A percentile compares a stretch with the other conserved stretches of the same genome.
Evolutionary conservation across 2,888 invertebrate species (phyloP).

Genomic region (Gandaritis pyraliata): DNA sequence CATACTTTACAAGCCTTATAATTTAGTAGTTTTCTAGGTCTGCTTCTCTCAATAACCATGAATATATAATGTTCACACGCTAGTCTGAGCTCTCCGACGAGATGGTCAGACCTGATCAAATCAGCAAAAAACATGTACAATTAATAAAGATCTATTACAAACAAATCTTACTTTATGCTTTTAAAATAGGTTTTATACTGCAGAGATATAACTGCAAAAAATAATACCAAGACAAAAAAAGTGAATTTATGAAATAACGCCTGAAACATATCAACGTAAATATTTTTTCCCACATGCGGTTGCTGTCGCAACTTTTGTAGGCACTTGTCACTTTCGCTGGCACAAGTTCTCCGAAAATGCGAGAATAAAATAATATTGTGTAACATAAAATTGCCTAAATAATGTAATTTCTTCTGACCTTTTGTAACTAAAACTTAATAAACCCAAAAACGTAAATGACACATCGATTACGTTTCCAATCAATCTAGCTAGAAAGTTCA

Average conservation of each 20-base stretch:
- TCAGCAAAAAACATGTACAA: too few relatives aligned
- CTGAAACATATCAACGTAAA: conserved; percentile 12
- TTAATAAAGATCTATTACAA: too few relatives aligned
- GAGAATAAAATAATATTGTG: conserved; percentile 3
- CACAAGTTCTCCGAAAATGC: background rate
- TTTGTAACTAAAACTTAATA: conserved; percentile 5
- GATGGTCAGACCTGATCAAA: too few relatives aligned
- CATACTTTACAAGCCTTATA: too few relatives aligned
- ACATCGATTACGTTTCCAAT: background rate
- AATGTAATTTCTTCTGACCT: conserved; percentile 20
- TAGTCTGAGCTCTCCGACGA: too few relatives aligned
- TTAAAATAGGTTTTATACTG: too few relatives aligned
- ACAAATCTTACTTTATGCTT: too few relatives aligned
- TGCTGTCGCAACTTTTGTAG: conserved; percentile 46
- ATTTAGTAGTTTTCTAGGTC: too few relatives aligned
- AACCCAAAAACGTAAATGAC: conserved; percentile 4
- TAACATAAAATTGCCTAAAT: conserved; percentile 20
- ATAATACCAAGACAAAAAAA: too few relatives aligned
- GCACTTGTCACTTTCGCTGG: conserved; percentile 33
- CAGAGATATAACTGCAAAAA: too few relatives aligned
- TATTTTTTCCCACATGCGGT: conserved; percentile 42
- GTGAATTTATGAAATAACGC: background rate
- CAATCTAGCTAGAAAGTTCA: conserved; percentile 8
- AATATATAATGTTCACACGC: too few relatives aligned
- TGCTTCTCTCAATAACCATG: too few relatives aligned